These are phyloP conservation scores for Lottia gigantea DNA, from an alignment of 2,888 invertebrate species.

Conservation along the genomic window DNA sequence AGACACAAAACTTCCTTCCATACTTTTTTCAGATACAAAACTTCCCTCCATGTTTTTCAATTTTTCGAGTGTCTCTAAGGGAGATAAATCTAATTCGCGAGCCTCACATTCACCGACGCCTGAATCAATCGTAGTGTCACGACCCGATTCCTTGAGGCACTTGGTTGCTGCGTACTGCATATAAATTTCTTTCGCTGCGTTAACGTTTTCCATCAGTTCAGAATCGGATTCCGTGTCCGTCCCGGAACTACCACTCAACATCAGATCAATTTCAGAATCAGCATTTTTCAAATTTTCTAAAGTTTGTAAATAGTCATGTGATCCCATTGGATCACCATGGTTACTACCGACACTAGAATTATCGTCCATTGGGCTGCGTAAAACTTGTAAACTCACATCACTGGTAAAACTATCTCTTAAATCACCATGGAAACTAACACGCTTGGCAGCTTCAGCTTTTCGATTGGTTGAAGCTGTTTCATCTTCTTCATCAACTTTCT, in stretches of 20 bases:
- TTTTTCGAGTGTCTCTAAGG: conserved; percentile 42
- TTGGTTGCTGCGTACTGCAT: conserved; percentile 36
- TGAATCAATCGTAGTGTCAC: conserved; percentile 50
- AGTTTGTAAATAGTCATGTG: conserved; percentile 36
- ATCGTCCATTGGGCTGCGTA: conserved; percentile 36
- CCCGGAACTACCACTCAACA: conserved; percentile 32
- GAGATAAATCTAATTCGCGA: conserved; percentile 44
- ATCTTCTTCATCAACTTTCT: conserved; percentile 32
- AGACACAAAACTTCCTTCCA: background rate
- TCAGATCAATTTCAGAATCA: conserved; percentile 37
- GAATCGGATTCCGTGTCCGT: conserved; percentile 20
- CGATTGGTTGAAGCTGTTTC: conserved; percentile 21
- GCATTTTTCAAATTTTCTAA: conserved; percentile 33
- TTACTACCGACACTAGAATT: conserved; percentile 27
- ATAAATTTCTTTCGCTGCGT: conserved; percentile 32
- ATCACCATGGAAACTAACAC: conserved; percentile 54
- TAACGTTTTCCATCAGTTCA: conserved; percentile 17
- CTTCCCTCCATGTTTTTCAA: conserved; percentile 25
- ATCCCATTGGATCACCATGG: conserved; percentile 22
- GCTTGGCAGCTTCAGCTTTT: conserved; percentile 27
- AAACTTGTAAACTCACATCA: conserved; percentile 35
- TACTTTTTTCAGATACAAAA: background rate
- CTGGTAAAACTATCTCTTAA: conserved; percentile 34
- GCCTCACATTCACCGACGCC: conserved; percentile 42
- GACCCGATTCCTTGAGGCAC: conserved; percentile 48